Evolutionary conservation across 2,113 vertebrate species (phyloP).

Genomic region (Puffinus mauretanicus): DNA sequence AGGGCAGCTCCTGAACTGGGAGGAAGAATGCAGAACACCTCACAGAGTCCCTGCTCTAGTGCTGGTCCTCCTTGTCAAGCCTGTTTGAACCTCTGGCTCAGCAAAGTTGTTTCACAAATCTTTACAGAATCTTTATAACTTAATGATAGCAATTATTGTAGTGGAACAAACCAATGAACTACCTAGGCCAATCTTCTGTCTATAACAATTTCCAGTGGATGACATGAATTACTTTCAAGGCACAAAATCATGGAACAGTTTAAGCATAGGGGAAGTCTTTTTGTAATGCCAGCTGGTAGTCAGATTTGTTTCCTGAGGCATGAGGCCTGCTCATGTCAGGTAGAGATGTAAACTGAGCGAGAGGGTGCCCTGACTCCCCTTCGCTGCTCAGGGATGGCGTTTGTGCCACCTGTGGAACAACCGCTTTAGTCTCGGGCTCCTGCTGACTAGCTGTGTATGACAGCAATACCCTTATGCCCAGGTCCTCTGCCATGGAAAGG

Average conservation of each 20-base stretch:
- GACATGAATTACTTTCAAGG: not conserved
- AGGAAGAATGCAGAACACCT: not conserved
- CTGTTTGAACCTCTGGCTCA: not conserved
- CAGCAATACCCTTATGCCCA: rapidly evolving
- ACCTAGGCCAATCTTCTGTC: not conserved
- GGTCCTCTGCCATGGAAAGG: not conserved
- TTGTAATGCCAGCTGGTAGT: not conserved
- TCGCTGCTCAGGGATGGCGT: not conserved
- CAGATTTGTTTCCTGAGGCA: not conserved
- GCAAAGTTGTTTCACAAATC: not conserved
- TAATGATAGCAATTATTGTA: not conserved
- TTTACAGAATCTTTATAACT: not conserved
- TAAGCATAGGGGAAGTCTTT: not conserved
- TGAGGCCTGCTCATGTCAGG: not conserved
- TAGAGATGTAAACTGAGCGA: not conserved
- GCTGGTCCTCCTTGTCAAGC: not conserved
- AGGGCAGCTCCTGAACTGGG: not conserved
- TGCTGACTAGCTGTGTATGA: not conserved
- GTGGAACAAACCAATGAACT: not conserved
- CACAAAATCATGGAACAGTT: not conserved
- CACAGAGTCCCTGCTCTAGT: not conserved
- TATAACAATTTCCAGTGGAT: not conserved
- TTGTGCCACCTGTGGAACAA: not conserved
- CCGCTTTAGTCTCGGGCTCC: rapidly evolving
- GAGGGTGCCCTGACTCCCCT: not conserved